These are phyloP conservation scores for Phaedon cochleariae DNA, from an alignment of 2,888 invertebrate genomes.

Conservation along the genomic window DNA sequence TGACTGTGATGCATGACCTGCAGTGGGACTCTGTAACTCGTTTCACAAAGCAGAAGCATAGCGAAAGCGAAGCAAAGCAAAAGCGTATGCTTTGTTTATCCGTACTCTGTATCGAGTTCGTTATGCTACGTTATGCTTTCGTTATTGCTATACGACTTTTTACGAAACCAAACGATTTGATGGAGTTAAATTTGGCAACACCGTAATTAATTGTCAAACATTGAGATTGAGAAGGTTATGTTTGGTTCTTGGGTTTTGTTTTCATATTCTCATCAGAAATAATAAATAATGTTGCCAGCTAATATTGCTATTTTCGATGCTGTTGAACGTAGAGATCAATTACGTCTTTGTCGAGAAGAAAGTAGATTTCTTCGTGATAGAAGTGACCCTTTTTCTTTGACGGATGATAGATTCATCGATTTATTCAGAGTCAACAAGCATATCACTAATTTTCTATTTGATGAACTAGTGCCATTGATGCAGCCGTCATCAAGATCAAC, in stretches of 20 bases:
- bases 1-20: no score
- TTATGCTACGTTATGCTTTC: slow-evolving; percentile 12
- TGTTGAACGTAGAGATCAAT: slow-evolving; percentile 1
- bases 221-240: neutral
- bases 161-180: neutral
- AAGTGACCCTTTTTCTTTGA: neutral
- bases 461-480: slow-evolving; percentile 3
- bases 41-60: neutral
- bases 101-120: slow-evolving; percentile 8
- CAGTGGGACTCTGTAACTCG: neutral
- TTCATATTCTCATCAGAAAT: neutral
- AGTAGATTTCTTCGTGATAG: slow-evolving; percentile 1
- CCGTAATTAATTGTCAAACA: neutral
- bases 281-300: neutral
- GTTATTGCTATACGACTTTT: neutral
- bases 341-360: neutral
- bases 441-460: neutral
- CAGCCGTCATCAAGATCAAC: neutral
- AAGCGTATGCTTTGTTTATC: neutral
- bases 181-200: neutral
- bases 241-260: neutral
- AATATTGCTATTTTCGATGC: neutral
- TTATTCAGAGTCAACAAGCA: neutral
- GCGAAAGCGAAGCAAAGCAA: slow-evolving; percentile 11
- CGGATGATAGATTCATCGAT: neutral